Evolutionary conservation across 1,140 invertebrate species (phyloP).

Genomic region (Eupeodes corollae): DNA sequence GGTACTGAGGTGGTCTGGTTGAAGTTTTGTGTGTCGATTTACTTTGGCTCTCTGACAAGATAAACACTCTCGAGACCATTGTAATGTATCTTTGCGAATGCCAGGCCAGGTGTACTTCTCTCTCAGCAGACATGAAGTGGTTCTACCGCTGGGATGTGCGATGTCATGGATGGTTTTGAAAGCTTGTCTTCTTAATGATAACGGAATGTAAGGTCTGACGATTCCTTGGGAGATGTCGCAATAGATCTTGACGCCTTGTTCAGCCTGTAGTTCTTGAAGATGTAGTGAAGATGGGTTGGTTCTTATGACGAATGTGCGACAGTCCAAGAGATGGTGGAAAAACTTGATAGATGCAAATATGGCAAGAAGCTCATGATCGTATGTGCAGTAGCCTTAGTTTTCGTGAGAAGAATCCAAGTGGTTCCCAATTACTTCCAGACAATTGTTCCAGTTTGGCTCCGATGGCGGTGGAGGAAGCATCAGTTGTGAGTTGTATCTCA

Average conservation of each 20-base stretch:
- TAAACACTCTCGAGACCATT: not conserved
- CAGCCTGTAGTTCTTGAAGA: constrained; percentile 20
- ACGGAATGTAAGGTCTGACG: constrained; percentile 1
- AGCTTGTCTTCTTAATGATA: too few species aligned
- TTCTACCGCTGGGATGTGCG: too few species aligned
- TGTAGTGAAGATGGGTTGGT: constrained; percentile 35
- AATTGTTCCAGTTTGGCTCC: constrained; percentile 20
- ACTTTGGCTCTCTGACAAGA: not conserved
- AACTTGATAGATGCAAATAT: constrained; percentile 18
- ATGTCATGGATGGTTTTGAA: too few species aligned
- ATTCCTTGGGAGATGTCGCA: too few species aligned
- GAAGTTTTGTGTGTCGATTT: not conserved
- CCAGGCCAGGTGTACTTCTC: too few species aligned
- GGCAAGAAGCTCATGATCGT: constrained; percentile 27
- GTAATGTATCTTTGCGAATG: too few species aligned
- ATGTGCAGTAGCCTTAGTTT: constrained; percentile 13
- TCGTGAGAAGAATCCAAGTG: not conserved
- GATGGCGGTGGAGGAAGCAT: constrained; percentile 18
- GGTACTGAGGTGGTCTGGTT: not conserved
- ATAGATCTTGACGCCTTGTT: constrained; percentile 1
- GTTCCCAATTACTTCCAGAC: constrained; percentile 1
- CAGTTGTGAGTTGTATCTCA: constrained; percentile 10
- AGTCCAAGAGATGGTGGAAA: constrained; percentile 26
- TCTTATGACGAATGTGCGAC: constrained; percentile 24
- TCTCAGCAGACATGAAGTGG: too few species aligned